Base-by-base conservation (phyloP, 2,113 vertebrate species). In the Papio anubis region DNA sequence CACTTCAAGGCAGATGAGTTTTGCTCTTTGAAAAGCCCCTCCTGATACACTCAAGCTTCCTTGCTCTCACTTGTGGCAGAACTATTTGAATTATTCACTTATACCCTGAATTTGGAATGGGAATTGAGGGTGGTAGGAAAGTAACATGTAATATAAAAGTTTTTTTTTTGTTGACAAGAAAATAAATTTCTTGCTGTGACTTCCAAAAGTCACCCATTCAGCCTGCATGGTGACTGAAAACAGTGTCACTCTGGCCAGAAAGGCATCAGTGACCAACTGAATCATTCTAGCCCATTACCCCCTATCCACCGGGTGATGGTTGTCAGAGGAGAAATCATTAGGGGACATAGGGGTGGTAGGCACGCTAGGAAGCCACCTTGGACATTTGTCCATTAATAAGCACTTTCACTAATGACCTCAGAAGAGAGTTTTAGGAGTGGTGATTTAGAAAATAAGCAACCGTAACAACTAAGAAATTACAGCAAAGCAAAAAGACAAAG, bases 151-250 rank as follows among this genome's bases (percentile, higher is more conserved):
- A 10, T 96, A 52, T 78, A 45, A 79, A 88, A 75, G 57, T 2
- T 8, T 48, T 59, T 79, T 90, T 83, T 83, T 91, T 84, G 61
- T 64, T 38, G 17, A 73, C 88, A 89, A 93, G 30, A 93, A 96
- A 97, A 85, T 57, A 79, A 86, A n/a, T 84, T 89, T 82, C n/a
- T 95, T 38, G 16, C 82, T 84, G 6, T 93, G 38, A 96, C 73
- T 97, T 95, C 80, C 43, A 79, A 93, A 96, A 95, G 48, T 73
- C 88, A 88, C 85, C 40, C 59, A 93, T 50, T 81, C 70, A 6
- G 35, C 20, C 81, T 64, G 11, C 12, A 17, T 11, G 18, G 45
- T 70, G 73, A 88, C 61, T 73, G 84, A 79, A 18, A 94, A 59
- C 52, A 88, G 76, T 76, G 95, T 97, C 32, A 70, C 35, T 4